Base-by-base conservation (phyloP, 2,113 vertebrate genomes). In the Cygnus buccinator region DNA sequence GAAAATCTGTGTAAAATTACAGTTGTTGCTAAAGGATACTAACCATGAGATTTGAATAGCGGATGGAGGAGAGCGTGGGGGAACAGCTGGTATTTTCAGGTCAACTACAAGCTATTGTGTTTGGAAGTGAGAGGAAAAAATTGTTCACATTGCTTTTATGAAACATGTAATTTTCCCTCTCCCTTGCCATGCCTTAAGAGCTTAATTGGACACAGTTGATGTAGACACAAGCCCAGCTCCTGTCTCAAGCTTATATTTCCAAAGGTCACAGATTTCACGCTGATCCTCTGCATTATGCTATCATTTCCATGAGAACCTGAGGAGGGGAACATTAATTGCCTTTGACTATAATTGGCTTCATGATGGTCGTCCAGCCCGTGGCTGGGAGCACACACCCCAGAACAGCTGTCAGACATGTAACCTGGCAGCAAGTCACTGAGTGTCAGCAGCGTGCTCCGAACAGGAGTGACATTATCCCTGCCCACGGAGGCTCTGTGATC, bases 391-490 rank as follows among this genome's bases (percentile, higher is more conserved):
- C 95, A 75, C 84, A 80, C 66, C 92, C 92, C 96, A 96, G 91
- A 98, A 97, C 97, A 98, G 97, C 98, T 98, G 98, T 98, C 98
- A 97, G 90, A 98, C 95, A 95, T 79, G 35, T 61, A 92, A 89
- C 95, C 95, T 97, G 97, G 97, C 96, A 97, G 84, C 90, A 84
- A 96, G 93, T 85, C 97, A 91, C 90, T 46, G 11, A 94, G 94
- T 87, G 76, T 90, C 97, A 95, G 94, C 63, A 89, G 68, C 2
- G 8, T 58, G 84, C 92, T 84, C 61, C 66, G 59, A 93, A 41
- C 81, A 86, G 82, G 85, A 73, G 58, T 97, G 97, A 96, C 93
- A 96, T 97, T 96, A 37, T 35, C 93, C 66, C 39, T 84, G 91
- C 86, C 95, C 79, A 50, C 66, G 28, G 50, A 96, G 91, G 83